These are phyloP conservation scores for Paradisaea rubra DNA, from an alignment of 2,113 vertebrate species.

Conservation along the genomic window DNA sequence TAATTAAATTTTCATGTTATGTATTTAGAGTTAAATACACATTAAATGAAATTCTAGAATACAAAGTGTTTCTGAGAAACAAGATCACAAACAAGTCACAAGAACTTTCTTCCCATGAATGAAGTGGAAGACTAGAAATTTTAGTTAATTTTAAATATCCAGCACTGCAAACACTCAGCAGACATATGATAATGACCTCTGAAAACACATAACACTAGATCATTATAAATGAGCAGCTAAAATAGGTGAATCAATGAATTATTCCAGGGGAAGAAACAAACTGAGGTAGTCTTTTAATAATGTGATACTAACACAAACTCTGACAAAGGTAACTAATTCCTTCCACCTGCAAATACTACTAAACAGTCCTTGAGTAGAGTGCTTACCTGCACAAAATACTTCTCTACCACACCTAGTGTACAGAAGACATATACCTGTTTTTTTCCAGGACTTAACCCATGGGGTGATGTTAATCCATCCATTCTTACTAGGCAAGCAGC, in stretches of 20 bases:
- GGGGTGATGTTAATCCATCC: neutral
- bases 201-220: neutral
- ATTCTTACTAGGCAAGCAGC: neutral
- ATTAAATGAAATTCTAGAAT: neutral
- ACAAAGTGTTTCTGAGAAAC: neutral
- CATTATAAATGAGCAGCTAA: neutral
- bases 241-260: neutral
- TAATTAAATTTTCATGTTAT: neutral
- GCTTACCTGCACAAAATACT: neutral
- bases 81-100: neutral
- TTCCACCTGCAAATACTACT: neutral
- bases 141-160: neutral
- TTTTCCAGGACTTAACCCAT: neutral
- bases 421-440: neutral
- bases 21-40: neutral
- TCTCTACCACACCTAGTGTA: neutral
- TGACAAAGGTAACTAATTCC: neutral
- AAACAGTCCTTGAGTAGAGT: neutral
- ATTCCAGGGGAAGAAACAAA: neutral
- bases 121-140: neutral
- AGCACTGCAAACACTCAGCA: neutral
- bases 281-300: neutral
- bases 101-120: neutral
- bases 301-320: neutral
- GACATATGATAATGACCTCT: neutral